Evolutionary conservation across 2,797 vertebrate genomes (phyloP), one percentile per base, ranked within the genome.

Genomic region (Sternotherus odoratus): DNA sequence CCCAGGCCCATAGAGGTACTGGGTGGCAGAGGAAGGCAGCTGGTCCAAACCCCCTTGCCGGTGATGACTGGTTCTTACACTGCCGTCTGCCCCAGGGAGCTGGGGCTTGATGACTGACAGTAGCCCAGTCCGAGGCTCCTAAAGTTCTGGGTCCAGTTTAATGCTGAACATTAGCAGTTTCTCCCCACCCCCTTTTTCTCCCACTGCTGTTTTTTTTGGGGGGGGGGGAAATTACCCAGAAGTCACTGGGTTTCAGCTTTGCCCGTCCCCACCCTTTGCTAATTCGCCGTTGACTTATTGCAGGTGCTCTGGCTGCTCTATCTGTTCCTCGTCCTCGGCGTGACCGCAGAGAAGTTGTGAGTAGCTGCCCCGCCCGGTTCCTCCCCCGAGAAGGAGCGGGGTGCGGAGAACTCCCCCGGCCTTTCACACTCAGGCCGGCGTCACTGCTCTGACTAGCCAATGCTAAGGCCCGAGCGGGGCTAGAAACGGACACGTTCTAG

Each of bases 271-370:
- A 28, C 33, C 24, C 43, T 43, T 46, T 28, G 72, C 39, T 74
- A 74, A 74, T 46, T 74, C 4, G 17, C 43, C 43, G 12, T 87
- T n/a, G 79, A 11, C 24, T 83, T 86, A 89, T 85, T 90, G 3
- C 97, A 99, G 99, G 97, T 97, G n/a, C n/a, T 99, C 75, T 99
- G 99, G 99, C 98, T 99, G 26, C 75, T 99, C 8, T 98, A 99
- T 96, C 97, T 99, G 86, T 99, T 99, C 83, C 33, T 99, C 83
- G 96, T 99, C 90, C 99, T 99, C 1, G 98, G 98, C 33, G 98
- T 99, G 90, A 97, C 98, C 0, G 99, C 99, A 0, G 99, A 98
- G 8, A 99, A 99, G 75, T 99, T 99, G 99, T 99, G 97, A 99
- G 99, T 99, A 86, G 43, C 48, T 23, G n/a, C 1, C 1, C 0